phyloP scores from a whole-genome alignment of 2,113 vertebrate genomes.

The Ammodytes dubius region DNA sequence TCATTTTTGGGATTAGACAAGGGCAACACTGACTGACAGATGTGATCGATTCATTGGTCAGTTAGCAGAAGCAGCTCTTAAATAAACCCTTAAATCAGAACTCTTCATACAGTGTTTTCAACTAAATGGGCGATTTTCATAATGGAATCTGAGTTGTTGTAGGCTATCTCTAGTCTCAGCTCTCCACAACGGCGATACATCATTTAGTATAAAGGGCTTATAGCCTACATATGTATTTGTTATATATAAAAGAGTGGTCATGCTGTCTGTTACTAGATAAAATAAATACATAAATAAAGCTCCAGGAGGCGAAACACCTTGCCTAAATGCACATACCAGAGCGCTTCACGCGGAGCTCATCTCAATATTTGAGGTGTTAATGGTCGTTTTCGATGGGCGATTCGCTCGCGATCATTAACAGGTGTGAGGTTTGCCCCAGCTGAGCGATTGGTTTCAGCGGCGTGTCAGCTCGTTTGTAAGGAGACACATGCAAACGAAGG shows the following conservation, averaged over 20 bases:
- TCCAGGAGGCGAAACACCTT: conserved; percentile 36
- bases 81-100: not conserved
- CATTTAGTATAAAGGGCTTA: too few relatives aligned
- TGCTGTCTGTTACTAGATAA: too few relatives aligned
- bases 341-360: conserved; percentile 25
- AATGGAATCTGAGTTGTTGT: not conserved
- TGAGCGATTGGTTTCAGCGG: conserved; percentile 34
- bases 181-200: not conserved
- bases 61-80: not conserved
- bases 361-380: conserved; percentile 65
- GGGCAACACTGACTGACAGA: not conserved
- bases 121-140: not conserved
- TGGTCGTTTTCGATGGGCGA: conserved; percentile 70
- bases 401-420: conserved; percentile 72
- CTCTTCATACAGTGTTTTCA: not conserved
- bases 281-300: not conserved
- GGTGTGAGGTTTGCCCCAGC: conserved; percentile 70
- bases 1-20: not conserved
- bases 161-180: not conserved
- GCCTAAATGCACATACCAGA: conserved; percentile 38
- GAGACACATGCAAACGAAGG: conserved; percentile 60
- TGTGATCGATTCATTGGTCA: not conserved
- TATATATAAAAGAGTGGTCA: too few relatives aligned
- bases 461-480: conserved; percentile 59
- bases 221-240: too few relatives aligned